phyloP scores from a whole-genome alignment of 1,140 invertebrate species.

The Pararge aegeria region DNA sequence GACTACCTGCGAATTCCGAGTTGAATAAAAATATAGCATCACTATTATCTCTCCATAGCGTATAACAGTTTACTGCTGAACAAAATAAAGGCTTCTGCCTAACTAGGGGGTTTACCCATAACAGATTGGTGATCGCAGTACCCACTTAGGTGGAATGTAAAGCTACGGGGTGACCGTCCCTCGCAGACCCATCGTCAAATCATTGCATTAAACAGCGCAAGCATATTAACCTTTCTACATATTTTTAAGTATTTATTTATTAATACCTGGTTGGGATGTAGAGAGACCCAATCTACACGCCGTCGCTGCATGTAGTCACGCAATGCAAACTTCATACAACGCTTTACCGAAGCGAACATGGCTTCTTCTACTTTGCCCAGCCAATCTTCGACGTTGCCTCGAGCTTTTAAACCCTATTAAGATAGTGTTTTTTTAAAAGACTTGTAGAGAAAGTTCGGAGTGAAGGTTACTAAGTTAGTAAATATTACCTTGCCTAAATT shows the following conservation, averaged over 20 bases:
- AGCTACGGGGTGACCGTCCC: too few species aligned
- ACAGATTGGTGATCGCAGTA: too few species aligned
- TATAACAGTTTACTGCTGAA: background rate
- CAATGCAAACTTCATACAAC: constrained; percentile 86
- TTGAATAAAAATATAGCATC: background rate
- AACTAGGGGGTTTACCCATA: too few species aligned
- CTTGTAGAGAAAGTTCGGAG: too few species aligned
- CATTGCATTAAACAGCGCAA: too few species aligned
- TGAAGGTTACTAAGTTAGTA: background rate
- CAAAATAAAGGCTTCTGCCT: too few species aligned
- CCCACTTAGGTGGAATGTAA: too few species aligned
- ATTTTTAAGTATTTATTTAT: background rate
- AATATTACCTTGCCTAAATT: constrained; percentile 83
- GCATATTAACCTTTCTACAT: too few species aligned
- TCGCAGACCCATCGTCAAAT: too few species aligned
- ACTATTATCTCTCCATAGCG: constrained; percentile 2
- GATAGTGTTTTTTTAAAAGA: too few species aligned
- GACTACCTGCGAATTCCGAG: constrained; percentile 71
- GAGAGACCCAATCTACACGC: constrained; percentile 83
- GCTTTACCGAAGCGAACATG: constrained; percentile 89
- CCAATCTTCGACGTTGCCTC: constrained; percentile 95
- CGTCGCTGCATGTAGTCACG: constrained; percentile 80
- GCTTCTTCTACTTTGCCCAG: constrained; percentile 91
- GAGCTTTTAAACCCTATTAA: constrained; percentile 89
- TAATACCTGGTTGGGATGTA: constrained; percentile 76